Conservation (phyloP, 2,113 vertebrate genomes). For the Rhipidura dahli region DNA sequence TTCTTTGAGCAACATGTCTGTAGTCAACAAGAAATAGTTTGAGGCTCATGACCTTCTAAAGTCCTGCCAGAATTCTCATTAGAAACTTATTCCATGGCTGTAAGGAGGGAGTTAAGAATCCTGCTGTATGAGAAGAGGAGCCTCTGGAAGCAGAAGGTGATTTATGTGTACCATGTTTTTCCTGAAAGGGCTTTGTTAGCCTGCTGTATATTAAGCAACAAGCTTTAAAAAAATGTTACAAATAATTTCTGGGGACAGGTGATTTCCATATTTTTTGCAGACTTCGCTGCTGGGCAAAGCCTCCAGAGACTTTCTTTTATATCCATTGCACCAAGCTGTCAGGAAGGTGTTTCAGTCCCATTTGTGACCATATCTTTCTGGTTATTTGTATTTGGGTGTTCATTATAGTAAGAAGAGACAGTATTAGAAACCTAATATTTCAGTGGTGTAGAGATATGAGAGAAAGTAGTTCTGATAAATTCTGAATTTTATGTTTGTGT, state of each 20-base stretch:
- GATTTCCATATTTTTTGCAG: neutral
- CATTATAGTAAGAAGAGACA: neutral
- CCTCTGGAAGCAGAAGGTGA: neutral
- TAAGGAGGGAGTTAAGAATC: neutral
- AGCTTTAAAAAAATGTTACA: neutral
- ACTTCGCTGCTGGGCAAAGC: neutral
- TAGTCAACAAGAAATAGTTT: constrained; percentile 38
- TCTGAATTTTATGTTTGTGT: neutral
- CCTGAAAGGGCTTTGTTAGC: neutral
- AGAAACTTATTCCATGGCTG: neutral
- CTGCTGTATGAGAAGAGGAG: neutral
- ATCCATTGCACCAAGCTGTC: neutral
- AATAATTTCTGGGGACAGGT: neutral
- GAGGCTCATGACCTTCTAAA: constrained; percentile 22
- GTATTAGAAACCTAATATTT: neutral
- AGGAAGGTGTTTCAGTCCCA: neutral
- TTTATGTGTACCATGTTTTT: neutral
- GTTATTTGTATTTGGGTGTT: neutral
- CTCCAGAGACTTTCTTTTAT: neutral
- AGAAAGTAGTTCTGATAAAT: neutral
- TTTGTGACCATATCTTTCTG: neutral
- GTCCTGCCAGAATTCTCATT: neutral
- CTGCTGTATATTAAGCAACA: neutral
- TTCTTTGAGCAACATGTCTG: neutral
- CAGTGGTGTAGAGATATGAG: neutral